phyloP scores from a whole-genome alignment of 2,888 invertebrate species.

The Aleiodes testaceus region DNA sequence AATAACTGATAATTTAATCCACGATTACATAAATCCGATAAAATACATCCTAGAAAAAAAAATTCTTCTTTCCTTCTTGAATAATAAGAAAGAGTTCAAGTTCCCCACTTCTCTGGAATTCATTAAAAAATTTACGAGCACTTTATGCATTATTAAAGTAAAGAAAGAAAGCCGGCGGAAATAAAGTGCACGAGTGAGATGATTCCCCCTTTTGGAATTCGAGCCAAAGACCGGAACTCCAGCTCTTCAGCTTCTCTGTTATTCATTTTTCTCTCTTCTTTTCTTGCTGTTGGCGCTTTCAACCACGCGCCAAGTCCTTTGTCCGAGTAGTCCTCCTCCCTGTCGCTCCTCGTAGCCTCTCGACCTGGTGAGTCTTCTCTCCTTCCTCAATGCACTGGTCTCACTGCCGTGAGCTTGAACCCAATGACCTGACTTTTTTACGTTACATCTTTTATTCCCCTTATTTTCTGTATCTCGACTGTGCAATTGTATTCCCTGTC shows the following conservation, averaged over 20 bases:
- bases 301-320: slow-evolving; percentile 42
- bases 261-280: slow-evolving; percentile 18
- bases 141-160: too few relatives aligned
- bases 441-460: slow-evolving; percentile 17
- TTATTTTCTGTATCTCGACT: slow-evolving; percentile 22
- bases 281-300: slow-evolving; percentile 30
- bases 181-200: slow-evolving; percentile 17
- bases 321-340: slow-evolving; percentile 27
- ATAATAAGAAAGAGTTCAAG: too few relatives aligned
- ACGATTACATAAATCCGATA: too few relatives aligned
- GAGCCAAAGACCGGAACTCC: slow-evolving; percentile 27
- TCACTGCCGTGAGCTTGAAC: slow-evolving; percentile 34
- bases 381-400: slow-evolving; percentile 17
- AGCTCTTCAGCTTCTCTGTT: slow-evolving; percentile 29
- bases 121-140: too few relatives aligned
- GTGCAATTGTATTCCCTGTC: not conserved
- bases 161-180: slow-evolving; percentile 17
- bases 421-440: slow-evolving; percentile 36
- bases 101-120: too few relatives aligned
- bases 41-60: too few relatives aligned
- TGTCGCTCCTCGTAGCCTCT: not conserved
- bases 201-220: slow-evolving; percentile 39
- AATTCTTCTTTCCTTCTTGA: too few relatives aligned
- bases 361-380: slow-evolving; percentile 27
- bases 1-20: too few relatives aligned